These are phyloP conservation scores for Chalcosyrphus nemorum DNA, from an alignment of 2,888 invertebrate species.

Conservation along the genomic window DNA sequence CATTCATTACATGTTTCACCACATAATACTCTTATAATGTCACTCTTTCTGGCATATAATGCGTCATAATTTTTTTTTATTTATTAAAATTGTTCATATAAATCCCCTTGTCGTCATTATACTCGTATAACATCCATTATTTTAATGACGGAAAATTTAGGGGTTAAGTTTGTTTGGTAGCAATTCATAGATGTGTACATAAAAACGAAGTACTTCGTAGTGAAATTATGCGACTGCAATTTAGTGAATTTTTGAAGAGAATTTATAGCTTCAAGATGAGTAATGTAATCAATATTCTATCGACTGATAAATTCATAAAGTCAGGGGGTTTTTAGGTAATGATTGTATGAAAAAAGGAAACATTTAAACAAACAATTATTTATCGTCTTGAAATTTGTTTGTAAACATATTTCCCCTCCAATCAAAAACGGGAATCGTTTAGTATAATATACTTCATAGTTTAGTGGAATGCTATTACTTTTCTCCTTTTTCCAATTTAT, in stretches of 20 bases:
- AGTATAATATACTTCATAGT: too few relatives aligned
- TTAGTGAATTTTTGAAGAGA: too few relatives aligned
- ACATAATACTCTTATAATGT: background rate
- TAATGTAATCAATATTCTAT: too few relatives aligned
- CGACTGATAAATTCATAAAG: too few relatives aligned
- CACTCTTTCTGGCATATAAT: background rate
- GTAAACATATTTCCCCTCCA: background rate
- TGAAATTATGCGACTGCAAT: background rate
- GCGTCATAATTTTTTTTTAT: background rate
- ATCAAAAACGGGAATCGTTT: too few relatives aligned
- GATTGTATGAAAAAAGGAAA: too few relatives aligned
- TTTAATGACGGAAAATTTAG: slow-evolving; percentile 12
- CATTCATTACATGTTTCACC: background rate
- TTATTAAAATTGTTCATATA: background rate
- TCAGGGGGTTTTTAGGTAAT: too few relatives aligned
- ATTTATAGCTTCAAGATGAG: too few relatives aligned
- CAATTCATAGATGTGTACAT: background rate
- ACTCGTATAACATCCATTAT: slow-evolving; percentile 15
- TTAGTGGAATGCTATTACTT: background rate
- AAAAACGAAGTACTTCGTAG: background rate
- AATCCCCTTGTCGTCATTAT: background rate
- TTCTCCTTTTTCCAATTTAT: slow-evolving; percentile 2
- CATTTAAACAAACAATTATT: background rate
- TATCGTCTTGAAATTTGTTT: background rate
- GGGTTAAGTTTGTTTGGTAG: slow-evolving; percentile 18